These are phyloP conservation scores for Ciconia stormi DNA, from an alignment of 2,113 vertebrate genomes.

Conservation along the genomic window DNA sequence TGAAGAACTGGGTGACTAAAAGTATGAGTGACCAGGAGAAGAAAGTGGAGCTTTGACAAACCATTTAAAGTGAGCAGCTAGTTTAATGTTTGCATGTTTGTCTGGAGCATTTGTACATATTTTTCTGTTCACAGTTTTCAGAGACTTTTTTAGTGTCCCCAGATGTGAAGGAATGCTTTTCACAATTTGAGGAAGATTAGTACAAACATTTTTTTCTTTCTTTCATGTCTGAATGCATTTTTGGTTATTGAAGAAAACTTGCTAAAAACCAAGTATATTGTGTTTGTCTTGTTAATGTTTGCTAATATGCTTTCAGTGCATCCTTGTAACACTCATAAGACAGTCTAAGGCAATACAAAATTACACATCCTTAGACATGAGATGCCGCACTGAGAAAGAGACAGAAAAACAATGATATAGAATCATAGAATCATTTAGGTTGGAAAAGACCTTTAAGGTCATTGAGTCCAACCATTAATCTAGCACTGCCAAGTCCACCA, in stretches of 20 bases:
- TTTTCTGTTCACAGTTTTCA: neutral
- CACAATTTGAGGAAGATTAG: neutral
- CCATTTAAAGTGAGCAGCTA: neutral
- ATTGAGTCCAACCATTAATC: neutral
- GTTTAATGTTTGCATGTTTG: neutral
- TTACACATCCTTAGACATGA: neutral
- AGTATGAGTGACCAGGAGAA: neutral
- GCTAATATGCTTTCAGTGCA: neutral
- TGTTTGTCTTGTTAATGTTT: neutral
- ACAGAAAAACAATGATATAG: neutral
- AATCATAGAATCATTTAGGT: neutral
- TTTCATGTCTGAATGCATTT: neutral
- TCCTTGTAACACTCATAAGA: neutral
- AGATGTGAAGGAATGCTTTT: neutral
- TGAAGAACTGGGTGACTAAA: neutral
- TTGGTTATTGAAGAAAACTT: neutral
- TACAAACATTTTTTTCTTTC: neutral
- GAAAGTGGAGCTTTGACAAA: neutral
- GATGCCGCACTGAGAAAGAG: neutral
- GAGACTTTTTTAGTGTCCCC: neutral
- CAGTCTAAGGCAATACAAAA: neutral
- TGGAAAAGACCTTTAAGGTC: neutral
- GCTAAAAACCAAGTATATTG: fast-evolving
- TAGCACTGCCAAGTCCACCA: neutral
- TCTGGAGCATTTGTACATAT: neutral